phyloP scores from a whole-genome alignment of 2,797 vertebrate genomes.

The Hippocampus kuda region DNA sequence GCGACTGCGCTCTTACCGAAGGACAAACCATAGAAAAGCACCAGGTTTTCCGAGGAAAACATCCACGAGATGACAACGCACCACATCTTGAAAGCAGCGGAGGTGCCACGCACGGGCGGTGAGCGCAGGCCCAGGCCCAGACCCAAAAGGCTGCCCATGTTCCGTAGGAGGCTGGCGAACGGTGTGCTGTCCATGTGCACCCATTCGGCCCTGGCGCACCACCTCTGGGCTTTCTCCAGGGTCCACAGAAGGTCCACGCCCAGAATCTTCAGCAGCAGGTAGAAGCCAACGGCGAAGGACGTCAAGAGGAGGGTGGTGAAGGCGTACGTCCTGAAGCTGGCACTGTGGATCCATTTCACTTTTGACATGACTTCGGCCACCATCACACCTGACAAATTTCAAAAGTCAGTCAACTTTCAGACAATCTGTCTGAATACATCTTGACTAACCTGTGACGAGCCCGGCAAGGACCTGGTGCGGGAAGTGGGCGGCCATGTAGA shows the following conservation, averaged over 20 bases:
- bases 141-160: conserved; percentile 81
- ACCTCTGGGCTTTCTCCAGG: conserved; percentile 75
- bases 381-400: conserved; percentile 64
- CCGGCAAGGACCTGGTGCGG: conserved; percentile 91
- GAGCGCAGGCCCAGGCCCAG: conserved; percentile 82
- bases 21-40: conserved; percentile 64
- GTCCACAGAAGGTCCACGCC: conserved; percentile 88
- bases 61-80: conserved; percentile 58
- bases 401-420: background rate
- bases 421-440: background rate
- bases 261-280: conserved; percentile 69
- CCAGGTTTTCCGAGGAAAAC: conserved; percentile 51
- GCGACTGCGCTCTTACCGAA: conserved; percentile 64
- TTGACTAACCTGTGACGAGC: conserved; percentile 76
- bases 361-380: conserved; percentile 75
- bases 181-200: conserved; percentile 82
- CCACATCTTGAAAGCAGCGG: conserved; percentile 32
- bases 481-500: conserved; percentile 92
- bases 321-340: conserved; percentile 70
- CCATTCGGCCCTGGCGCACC: conserved; percentile 78
- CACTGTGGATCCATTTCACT: conserved; percentile 71
- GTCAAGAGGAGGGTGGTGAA: conserved; percentile 72
- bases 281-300: conserved; percentile 76
- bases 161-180: conserved; percentile 84
- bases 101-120: conserved; percentile 31